phyloP scores from a whole-genome alignment of 2,113 vertebrate genomes.

The Rynchops niger region DNA sequence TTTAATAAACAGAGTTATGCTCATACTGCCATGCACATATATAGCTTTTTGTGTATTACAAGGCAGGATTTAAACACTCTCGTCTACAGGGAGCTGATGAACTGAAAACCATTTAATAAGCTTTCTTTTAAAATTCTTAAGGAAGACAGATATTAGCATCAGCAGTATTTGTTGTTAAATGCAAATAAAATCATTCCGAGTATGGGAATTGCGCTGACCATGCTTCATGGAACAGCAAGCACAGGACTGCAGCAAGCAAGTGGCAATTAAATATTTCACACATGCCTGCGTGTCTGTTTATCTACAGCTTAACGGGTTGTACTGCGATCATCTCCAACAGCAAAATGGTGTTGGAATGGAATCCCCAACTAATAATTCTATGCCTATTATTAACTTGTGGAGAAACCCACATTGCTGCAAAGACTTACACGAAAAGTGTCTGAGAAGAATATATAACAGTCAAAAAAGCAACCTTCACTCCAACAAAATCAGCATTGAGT shows the following conservation, averaged over 20 bases:
- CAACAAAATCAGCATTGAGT: neutral
- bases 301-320: neutral
- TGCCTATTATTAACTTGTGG: neutral
- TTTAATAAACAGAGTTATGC: neutral
- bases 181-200: constrained; percentile 50
- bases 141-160: constrained; percentile 50
- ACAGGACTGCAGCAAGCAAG: neutral
- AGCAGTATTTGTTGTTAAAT: constrained; percentile 57
- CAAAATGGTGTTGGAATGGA: neutral
- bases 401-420: neutral
- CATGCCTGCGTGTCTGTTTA: neutral
- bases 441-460: neutral
- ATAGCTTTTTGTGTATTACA: neutral
- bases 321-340: neutral
- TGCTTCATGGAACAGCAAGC: constrained; percentile 4
- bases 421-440: neutral
- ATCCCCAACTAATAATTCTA: neutral
- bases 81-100: constrained; percentile 43
- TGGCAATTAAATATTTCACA: constrained; percentile 54
- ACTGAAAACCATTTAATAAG: constrained; percentile 50
- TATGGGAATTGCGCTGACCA: constrained; percentile 24
- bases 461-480: neutral
- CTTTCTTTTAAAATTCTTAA: constrained; percentile 46
- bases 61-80: constrained; percentile 7
- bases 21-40: neutral